Percentiles rank a stretch among this genome's conserved stretches.
Evolutionary conservation across 2,888 invertebrate genomes (phyloP).

Genomic region (Embidobia sp.): DNA sequence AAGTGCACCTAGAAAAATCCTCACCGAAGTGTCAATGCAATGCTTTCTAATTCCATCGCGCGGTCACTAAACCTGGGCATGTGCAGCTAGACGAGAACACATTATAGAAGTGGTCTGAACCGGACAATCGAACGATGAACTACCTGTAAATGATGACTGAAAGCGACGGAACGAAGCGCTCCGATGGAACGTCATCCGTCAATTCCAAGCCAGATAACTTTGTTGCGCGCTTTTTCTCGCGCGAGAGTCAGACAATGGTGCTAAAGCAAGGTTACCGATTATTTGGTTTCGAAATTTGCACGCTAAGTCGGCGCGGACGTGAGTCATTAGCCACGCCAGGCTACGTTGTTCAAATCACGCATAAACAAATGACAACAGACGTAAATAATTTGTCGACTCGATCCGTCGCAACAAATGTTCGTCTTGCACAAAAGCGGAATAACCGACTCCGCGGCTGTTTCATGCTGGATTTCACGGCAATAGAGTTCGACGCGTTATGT

Average conservation of each 20-base stretch:
- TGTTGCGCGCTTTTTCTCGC: not conserved
- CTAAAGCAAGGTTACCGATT: conserved; percentile 46
- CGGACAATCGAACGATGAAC: too few relatives aligned
- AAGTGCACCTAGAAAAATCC: conserved; percentile 57
- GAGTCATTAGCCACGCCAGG: conserved; percentile 14
- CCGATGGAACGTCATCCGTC: not conserved
- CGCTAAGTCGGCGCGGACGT: not conserved
- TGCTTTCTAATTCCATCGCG: conserved; percentile 65
- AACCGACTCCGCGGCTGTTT: conserved; percentile 30
- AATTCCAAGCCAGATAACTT: conserved; percentile 6
- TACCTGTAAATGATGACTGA: too few relatives aligned
- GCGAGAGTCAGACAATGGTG: conserved; percentile 2
- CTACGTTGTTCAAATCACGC: conserved; percentile 6
- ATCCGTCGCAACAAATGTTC: conserved; percentile 17
- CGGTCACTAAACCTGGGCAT: conserved; percentile 64
- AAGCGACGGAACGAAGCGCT: too few relatives aligned
- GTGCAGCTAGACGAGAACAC: conserved; percentile 34
- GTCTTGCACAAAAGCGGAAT: conserved; percentile 17
- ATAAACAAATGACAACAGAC: conserved; percentile 34
- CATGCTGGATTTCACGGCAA: conserved; percentile 43
- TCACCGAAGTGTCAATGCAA: conserved; percentile 63
- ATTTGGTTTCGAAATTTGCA: conserved; percentile 38
- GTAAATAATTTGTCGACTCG: conserved; percentile 43
- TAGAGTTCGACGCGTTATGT: conserved; percentile 48
- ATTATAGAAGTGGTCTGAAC: too few relatives aligned